Percentiles rank a stretch among this genome's conserved stretches.
phyloP scores from a whole-genome alignment of 2,888 invertebrate species.

The Lasius platythorax region DNA sequence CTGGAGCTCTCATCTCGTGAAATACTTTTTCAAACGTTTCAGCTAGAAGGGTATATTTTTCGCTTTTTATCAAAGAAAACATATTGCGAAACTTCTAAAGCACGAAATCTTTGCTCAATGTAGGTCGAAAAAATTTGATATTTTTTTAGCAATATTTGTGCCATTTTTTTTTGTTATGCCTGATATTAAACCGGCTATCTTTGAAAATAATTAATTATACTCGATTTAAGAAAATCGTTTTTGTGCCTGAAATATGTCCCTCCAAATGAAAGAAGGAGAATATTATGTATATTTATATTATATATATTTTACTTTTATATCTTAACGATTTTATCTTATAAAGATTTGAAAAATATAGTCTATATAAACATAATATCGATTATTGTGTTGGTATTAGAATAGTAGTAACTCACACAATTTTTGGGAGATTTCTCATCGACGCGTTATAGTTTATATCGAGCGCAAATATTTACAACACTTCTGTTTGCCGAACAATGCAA shows the following conservation, averaged over 20 bases:
- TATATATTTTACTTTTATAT: background rate
- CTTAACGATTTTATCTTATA: background rate
- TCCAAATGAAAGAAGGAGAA: background rate
- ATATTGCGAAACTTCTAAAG: slow-evolving; percentile 4
- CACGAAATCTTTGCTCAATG: background rate
- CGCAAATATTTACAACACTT: slow-evolving; percentile 15
- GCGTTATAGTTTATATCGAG: background rate
- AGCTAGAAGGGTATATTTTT: slow-evolving; percentile 5
- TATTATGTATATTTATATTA: background rate
- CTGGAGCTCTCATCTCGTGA: slow-evolving; percentile 12
- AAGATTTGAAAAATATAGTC: background rate
- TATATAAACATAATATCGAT: background rate
- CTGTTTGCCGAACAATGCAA: background rate
- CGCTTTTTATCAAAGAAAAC: slow-evolving; percentile 31
- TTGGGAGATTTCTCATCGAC: background rate
- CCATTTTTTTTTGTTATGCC: background rate
- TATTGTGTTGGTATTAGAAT: background rate
- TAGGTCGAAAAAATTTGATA: background rate
- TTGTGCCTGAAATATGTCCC: too few relatives aligned
- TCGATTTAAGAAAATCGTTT: background rate
- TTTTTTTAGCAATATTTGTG: background rate
- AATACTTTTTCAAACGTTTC: slow-evolving; percentile 42
- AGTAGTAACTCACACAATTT: background rate
- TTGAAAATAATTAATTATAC: background rate
- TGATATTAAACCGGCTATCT: background rate